Conservation (phyloP, 2,797 vertebrate genomes). For the Danio jaintianensis region DNA sequence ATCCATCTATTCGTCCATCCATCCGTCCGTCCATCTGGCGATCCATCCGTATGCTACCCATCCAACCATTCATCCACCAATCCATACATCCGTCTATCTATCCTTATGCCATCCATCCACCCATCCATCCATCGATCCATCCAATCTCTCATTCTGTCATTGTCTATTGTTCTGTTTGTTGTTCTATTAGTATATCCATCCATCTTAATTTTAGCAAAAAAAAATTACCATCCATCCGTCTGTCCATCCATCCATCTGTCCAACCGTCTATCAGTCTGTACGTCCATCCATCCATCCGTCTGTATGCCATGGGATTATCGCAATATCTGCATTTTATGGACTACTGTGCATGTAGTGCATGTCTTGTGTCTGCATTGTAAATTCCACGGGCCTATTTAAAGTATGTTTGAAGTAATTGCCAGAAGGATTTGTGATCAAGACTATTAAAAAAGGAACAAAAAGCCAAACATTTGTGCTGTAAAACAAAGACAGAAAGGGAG, state of each 20-base stretch:
- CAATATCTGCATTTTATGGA: conserved; percentile 62
- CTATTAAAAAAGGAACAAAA: conserved; percentile 65
- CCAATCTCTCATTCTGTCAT: rapidly evolving
- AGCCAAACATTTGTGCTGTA: conserved; percentile 63
- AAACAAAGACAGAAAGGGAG: conserved; percentile 59
- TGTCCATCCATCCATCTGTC: neutral
- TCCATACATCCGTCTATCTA: no score
- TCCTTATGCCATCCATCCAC: no score
- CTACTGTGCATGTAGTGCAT: conserved; percentile 65
- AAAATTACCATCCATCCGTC: neutral
- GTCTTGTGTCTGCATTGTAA: conserved; percentile 54
- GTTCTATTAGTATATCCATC: no score
- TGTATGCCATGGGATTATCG: no score
- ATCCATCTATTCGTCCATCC: no score
- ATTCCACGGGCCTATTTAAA: conserved; percentile 60
- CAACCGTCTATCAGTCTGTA: neutral
- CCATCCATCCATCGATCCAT: neutral
- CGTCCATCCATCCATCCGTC: no score
- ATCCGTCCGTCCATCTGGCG: no score
- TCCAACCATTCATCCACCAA: no score
- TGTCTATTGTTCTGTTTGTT: rapidly evolving
- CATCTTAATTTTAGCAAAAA: no score
- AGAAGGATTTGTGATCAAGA: conserved; percentile 65
- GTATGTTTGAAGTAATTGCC: conserved; percentile 67
- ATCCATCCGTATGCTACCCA: no score